These are phyloP conservation scores for Rhagium mordax DNA, from an alignment of 2,888 invertebrate species.

Conservation along the genomic window DNA sequence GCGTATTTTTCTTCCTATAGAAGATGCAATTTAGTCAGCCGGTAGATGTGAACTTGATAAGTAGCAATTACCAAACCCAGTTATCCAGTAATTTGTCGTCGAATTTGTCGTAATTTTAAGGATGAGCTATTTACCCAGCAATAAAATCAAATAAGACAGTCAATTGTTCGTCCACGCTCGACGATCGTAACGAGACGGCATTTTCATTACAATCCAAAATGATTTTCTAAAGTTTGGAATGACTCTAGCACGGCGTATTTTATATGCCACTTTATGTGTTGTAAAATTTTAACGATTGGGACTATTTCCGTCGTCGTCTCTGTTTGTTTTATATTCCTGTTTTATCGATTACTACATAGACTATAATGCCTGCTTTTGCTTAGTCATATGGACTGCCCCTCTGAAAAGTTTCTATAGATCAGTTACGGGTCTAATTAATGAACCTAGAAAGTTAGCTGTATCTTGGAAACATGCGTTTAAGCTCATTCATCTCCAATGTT, in stretches of 20 bases:
- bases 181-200: conserved; percentile 11
- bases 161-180: conserved; percentile 19
- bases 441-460: background rate
- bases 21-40: background rate
- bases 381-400: conserved; percentile 18
- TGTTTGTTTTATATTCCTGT: conserved; percentile 37
- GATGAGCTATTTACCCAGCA: conserved; percentile 3
- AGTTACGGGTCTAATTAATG: conserved; percentile 8
- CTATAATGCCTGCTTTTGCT: conserved; percentile 17
- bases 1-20: background rate
- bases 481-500: background rate
- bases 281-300: conserved; percentile 49
- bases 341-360: conserved; percentile 40
- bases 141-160: conserved; percentile 7
- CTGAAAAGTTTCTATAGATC: conserved; percentile 9
- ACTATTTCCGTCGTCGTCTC: conserved; percentile 45
- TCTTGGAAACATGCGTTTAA: background rate
- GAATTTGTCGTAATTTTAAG: conserved; percentile 2
- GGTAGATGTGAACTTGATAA: background rate
- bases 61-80: background rate
- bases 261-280: conserved; percentile 26
- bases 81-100: background rate
- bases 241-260: conserved; percentile 23
- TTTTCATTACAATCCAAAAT: conserved; percentile 27
- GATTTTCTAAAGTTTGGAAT: conserved; percentile 28